Base-by-base conservation (phyloP, 2,888 invertebrate species). In the Eristalinus sepulchralis region DNA sequence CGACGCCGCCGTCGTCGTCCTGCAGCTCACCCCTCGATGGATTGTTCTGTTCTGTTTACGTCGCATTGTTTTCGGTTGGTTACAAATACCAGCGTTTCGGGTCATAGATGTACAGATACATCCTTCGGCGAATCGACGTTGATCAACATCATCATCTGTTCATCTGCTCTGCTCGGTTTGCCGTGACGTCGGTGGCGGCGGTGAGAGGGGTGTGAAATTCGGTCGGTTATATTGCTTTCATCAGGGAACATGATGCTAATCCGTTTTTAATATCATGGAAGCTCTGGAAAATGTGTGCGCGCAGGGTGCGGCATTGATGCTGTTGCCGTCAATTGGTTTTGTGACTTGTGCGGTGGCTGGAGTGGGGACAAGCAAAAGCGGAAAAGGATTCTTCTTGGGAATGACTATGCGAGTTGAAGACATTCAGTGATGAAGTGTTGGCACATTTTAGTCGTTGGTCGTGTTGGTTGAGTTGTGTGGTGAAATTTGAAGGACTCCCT, bases 211-310 rank as follows among this genome's bases (percentile, higher is more conserved):
- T 47, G 47, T 47, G 47, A 47, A 57, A 24, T 57, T 39, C 17
- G 39, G 68, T 76, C 17, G 47, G 47, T 17, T 47, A 47, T 66
- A 71, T 71, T 78, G 63, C 67, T 81, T 80, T 71, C 47, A 59
- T 67, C 20, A 67, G 36, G 72, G 88, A 88, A 83, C 88, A 89
- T 83, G 89, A 88, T 88, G 88, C 88, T 89, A 89, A 89, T 89
- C 88, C 88, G 86, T 89, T 89, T 89, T 89, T 89, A 89, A 89
- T 89, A 88, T 89, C 86, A 66, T 78, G 22, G 72, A 76, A 77
- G 79, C 47, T 75, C 34, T 59, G 64, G 55, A 24, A 72, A 36
- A 55, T 34, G 34, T 34, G 27, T 27, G 27, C 27, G 27, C 27
- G 5, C 27, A 2, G 27, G 27, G 53, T 63, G 76, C 20, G 66